Percentiles rank a stretch among this genome's conserved stretches.
Conservation (phyloP, 1,140 invertebrate species). For the Drosophila melanica region DNA sequence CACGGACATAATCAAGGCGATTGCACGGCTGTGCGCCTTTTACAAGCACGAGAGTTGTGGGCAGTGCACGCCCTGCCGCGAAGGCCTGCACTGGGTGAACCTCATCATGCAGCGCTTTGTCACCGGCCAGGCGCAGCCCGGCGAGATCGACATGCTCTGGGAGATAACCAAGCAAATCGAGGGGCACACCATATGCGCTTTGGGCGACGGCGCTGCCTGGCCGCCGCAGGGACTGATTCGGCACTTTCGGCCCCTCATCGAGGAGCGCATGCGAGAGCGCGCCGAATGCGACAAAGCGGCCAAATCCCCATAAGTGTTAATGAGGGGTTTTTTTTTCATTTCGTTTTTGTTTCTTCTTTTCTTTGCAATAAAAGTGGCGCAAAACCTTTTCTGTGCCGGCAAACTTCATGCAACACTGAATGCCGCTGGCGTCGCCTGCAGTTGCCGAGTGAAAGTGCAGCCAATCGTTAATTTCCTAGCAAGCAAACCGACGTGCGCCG, state of each 20-base stretch:
- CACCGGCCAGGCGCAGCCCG: constrained; percentile 50
- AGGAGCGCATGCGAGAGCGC: constrained; percentile 58
- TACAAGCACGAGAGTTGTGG: constrained; percentile 93
- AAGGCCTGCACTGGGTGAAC: constrained; percentile 85
- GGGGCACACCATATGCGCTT: constrained; percentile 72
- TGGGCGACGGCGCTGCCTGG: constrained; percentile 73
- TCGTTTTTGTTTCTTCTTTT: background rate
- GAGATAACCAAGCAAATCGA: constrained; percentile 76
- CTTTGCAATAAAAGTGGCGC: constrained; percentile 34
- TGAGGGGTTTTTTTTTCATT: background rate
- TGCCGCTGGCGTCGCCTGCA: constrained; percentile 38
- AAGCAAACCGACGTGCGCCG: constrained; percentile 34
- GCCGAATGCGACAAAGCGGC: constrained; percentile 25
- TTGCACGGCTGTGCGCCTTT: constrained; percentile 88
- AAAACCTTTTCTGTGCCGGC: constrained; percentile 14
- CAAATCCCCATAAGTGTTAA: constrained; percentile 18
- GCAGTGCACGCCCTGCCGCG: constrained; percentile 92
- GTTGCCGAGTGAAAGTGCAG: constrained; percentile 71
- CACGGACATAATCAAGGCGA: constrained; percentile 85
- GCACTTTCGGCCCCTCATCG: constrained; percentile 67
- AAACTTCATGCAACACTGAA: constrained; percentile 62
- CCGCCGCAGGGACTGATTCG: constrained; percentile 75
- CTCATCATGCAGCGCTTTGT: constrained; percentile 76
- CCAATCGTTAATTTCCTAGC: constrained; percentile 61
- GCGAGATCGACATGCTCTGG: constrained; percentile 73